Evolutionary conservation across 2,888 invertebrate species (phyloP).

Genomic region (Corbicula japonica): DNA sequence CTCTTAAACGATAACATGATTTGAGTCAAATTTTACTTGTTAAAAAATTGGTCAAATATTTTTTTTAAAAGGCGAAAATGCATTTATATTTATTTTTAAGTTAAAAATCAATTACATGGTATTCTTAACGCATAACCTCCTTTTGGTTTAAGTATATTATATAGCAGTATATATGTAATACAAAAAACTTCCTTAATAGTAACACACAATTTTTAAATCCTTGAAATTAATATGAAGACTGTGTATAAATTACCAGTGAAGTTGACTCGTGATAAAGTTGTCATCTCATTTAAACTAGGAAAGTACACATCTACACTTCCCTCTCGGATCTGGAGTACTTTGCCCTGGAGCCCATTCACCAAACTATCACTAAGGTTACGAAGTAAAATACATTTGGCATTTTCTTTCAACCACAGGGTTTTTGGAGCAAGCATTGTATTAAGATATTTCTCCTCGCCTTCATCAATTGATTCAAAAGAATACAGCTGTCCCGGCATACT

Average conservation of each 20-base stretch:
- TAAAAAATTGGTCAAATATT: conserved; percentile 9
- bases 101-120: conserved; percentile 13
- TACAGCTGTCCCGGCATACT: conserved; percentile 12
- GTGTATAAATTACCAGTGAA: conserved; percentile 17
- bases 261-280: neutral
- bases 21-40: neutral
- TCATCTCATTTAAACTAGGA: neutral
- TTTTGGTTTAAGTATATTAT: conserved; percentile 13
- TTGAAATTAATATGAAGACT: neutral
- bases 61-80: conserved; percentile 10
- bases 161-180: conserved; percentile 12
- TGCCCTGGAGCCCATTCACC: conserved; percentile 30
- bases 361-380: conserved; percentile 15
- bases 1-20: no score
- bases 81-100: conserved; percentile 11
- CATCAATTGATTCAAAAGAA: conserved; percentile 14
- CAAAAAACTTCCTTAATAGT: conserved; percentile 11
- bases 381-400: conserved; percentile 1
- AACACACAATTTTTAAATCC: conserved; percentile 5
- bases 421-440: conserved; percentile 2
- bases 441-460: conserved; percentile 2
- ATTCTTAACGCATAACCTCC: conserved; percentile 10
- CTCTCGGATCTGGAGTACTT: neutral
- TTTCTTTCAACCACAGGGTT: conserved; percentile 30
- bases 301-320: conserved; percentile 14